phyloP scores from a whole-genome alignment of 2,113 vertebrate species.

The Platysternon megacephalum region DNA sequence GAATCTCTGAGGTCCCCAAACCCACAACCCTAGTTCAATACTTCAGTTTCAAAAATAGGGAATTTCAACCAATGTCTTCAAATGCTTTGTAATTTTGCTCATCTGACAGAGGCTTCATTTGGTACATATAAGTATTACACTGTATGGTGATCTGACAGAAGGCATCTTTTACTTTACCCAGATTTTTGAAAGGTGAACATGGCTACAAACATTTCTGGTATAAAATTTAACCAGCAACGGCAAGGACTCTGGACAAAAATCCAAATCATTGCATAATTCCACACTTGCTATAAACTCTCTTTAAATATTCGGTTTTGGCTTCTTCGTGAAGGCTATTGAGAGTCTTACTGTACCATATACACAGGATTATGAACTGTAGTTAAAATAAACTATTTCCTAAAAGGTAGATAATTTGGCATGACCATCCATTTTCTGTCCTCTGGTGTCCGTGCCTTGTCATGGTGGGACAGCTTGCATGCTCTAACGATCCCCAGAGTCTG shows the following conservation, averaged over 20 bases:
- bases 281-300: neutral
- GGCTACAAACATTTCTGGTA: neutral
- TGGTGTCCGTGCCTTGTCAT: no score
- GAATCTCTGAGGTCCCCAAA: neutral
- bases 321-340: neutral
- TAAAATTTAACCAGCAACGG: neutral
- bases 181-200: neutral
- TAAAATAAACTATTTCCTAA: neutral
- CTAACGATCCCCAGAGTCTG: no score
- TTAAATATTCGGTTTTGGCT: neutral
- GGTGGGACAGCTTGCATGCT: no score
- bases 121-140: neutral
- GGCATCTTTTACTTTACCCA: neutral
- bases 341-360: neutral
- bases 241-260: neutral
- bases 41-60: neutral
- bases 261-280: neutral
- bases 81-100: neutral
- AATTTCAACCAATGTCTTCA: neutral
- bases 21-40: accelerated
- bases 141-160: neutral
- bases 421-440: no score
- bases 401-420: neutral
- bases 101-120: neutral
- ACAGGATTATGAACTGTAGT: neutral